A percentile compares a stretch with the other conserved stretches of the same genome.
phyloP scores from a whole-genome alignment of 2,797 vertebrate species.

The Clarias fuscus region DNA sequence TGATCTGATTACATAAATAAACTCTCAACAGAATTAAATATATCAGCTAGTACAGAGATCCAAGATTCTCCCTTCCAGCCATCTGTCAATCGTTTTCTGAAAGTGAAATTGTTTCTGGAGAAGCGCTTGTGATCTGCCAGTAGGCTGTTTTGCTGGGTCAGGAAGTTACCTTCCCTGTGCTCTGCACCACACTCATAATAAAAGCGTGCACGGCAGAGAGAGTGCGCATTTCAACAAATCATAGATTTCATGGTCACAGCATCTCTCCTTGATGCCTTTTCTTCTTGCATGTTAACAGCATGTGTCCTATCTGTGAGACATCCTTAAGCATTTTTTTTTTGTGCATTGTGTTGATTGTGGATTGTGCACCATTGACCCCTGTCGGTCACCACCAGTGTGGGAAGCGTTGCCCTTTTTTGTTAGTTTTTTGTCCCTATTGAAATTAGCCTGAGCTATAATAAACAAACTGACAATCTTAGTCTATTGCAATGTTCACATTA shows the following conservation, averaged over 20 bases:
- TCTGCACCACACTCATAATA: background rate
- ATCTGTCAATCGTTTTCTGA: background rate
- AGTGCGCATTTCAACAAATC: slow-evolving; percentile 1
- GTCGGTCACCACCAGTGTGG: slow-evolving; percentile 21
- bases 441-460: background rate
- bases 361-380: slow-evolving; percentile 24
- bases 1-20: background rate
- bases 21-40: background rate
- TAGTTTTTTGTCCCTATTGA: background rate
- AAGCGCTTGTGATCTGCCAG: background rate
- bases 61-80: too few relatives aligned
- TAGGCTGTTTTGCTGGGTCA: slow-evolving; percentile 2
- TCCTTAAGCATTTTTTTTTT: background rate
- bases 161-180: background rate
- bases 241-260: background rate
- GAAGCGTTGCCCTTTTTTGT: background rate
- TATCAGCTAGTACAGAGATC: background rate
- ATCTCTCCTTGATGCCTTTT: background rate
- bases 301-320: background rate
- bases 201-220: background rate
- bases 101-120: background rate
- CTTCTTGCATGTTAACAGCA: background rate
- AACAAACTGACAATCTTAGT: background rate
- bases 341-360: background rate
- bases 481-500: background rate